A percentile compares a stretch with the other conserved stretches of the same genome.
Conservation (phyloP, 2,113 vertebrate species). For the Poeciliopsis prolifica region DNA sequence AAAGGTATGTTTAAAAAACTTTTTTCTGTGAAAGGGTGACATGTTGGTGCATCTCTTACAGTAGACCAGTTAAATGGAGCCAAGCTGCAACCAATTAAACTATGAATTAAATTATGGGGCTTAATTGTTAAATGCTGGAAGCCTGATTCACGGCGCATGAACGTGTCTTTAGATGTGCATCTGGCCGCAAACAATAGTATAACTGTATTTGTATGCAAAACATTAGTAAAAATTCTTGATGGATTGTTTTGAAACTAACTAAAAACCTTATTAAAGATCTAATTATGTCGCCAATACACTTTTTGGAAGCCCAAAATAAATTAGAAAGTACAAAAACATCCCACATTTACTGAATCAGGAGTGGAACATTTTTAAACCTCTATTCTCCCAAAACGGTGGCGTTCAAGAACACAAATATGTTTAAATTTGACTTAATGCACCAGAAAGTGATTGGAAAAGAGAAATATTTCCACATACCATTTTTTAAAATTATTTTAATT, state of each 20-base stretch:
- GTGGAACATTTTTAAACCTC: no score
- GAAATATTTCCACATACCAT: no score
- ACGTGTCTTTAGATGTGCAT: conserved; percentile 49
- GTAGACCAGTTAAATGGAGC: conserved; percentile 59
- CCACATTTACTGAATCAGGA: no score
- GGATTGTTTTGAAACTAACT: background rate
- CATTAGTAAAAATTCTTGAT: background rate
- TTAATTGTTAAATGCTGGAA: conserved; percentile 67
- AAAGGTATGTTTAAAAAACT: background rate
- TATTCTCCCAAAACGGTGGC: no score
- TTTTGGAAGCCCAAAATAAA: no score
- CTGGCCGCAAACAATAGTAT: background rate
- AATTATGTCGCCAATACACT: no score
- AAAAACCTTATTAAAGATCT: background rate
- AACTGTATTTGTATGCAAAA: background rate
- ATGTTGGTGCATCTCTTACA: background rate
- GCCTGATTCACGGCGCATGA: conserved; percentile 66
- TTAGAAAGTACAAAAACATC: no score
- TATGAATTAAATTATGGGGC: conserved; percentile 72
- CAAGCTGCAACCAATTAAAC: conserved; percentile 73
- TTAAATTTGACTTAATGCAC: no score
- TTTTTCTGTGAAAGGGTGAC: background rate
- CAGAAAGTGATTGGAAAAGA: no score
- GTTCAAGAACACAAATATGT: no score
- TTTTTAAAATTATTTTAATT: no score